Evolutionary conservation across 2,113 vertebrate species (phyloP), one percentile per base, ranked within the genome.

Genomic region (Colossoma macropomum): DNA sequence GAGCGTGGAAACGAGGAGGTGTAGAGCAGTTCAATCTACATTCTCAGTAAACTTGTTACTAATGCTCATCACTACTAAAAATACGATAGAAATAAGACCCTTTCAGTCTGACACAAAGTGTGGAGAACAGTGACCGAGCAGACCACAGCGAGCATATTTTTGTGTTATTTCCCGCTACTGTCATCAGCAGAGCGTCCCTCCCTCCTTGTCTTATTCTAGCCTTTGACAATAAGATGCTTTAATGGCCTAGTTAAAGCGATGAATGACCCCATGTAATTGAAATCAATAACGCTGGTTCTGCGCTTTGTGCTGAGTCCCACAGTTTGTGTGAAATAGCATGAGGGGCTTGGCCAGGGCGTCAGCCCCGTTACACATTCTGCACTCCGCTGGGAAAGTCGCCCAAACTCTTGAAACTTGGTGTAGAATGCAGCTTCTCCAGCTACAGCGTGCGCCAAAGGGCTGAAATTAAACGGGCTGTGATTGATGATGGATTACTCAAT

Each of bases 201-300:
- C 82, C 76, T 75, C 54, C 80, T 11, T 62, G 82, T 90, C 73
- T 84, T 89, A 79, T 86, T 86, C 84, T 83, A 21, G 83, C 72
- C 62, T 60, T 77, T 89, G 89, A 87, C 87, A 87, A 74, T 80
- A 83, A 86, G 79, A 91, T 84, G 87, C 68, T 48, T 91, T 91
- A 88, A 90, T 90, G 87, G 79, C 86, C 90, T 86, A 85, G 86
- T 93, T 91, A 89, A 91, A 90, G 89, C 86, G 81, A 88, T 88
- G 85, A 92, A 92, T 89, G 88, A 89, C 80, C 71, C 79, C 75
- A 75, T 90, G 76, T 89, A 86, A 89, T 85, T 90, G 86, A 88
- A 93, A 93, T 94, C 90, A 85, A 92, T 94, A 89, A 84, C 77
- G 80, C 81, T 81, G 80, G 80, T 77, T 56, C 75, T 28, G 71